Conservation (phyloP, 2,888 invertebrate species). For the Sesia bembeciformis region DNA sequence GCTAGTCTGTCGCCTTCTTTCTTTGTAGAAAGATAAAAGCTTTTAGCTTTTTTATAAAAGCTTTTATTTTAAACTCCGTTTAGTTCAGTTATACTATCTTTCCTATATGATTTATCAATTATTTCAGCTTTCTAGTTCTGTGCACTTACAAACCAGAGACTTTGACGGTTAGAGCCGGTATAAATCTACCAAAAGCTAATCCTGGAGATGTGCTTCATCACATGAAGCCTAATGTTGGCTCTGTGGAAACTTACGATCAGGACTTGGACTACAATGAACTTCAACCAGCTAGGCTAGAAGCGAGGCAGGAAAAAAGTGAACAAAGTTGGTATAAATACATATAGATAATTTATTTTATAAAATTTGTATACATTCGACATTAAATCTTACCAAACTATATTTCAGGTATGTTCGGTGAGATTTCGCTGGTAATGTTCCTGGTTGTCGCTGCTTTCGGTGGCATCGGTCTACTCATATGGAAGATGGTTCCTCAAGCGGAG, state of each 20-base stretch:
- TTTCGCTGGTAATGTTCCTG: conserved; percentile 70
- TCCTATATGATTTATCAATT: too few species aligned
- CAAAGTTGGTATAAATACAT: conserved; percentile 42
- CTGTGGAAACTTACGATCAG: conserved; percentile 57
- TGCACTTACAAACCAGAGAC: conserved; percentile 89
- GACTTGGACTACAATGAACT: conserved; percentile 62
- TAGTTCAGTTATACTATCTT: too few species aligned
- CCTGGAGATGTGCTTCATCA: conserved; percentile 64
- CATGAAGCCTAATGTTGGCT: conserved; percentile 48
- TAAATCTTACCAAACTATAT: conserved; percentile 8
- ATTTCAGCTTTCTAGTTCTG: conserved; percentile 80
- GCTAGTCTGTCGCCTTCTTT: too few species aligned
- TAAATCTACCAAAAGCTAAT: conserved; percentile 78
- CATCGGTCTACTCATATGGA: conserved; percentile 70
- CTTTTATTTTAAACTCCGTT: too few species aligned
- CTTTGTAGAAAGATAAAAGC: too few species aligned
- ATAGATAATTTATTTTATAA: neutral
- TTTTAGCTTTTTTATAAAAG: too few species aligned
- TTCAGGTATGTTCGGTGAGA: conserved; percentile 64
- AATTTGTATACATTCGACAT: neutral
- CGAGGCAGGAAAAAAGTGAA: conserved; percentile 44
- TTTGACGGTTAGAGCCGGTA: conserved; percentile 85
- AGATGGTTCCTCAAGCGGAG: conserved; percentile 68
- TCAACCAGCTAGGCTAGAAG: conserved; percentile 62
- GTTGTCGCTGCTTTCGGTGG: conserved; percentile 75